Conservation (phyloP, 2,797 vertebrate species). For the Coregonus ussuriensis region DNA sequence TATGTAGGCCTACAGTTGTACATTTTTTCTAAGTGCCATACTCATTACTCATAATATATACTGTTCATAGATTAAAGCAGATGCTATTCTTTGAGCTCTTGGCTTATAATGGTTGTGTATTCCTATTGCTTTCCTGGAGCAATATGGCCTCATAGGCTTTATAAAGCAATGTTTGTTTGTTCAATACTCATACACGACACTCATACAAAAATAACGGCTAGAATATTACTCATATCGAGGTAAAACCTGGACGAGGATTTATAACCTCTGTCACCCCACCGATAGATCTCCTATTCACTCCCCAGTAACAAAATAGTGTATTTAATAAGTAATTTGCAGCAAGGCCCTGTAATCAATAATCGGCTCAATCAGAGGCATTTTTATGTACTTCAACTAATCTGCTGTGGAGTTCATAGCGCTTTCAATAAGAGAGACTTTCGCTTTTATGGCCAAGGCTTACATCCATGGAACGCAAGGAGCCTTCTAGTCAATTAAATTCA, state of each 20-base stretch:
- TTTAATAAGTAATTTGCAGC: constrained; percentile 44
- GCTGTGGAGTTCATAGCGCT: neutral
- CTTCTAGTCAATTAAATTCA: neutral
- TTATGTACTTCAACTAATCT: constrained; percentile 38
- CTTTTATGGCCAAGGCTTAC: constrained; percentile 7
- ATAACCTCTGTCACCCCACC: constrained; percentile 19
- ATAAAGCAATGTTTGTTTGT: neutral
- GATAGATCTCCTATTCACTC: constrained; percentile 29
- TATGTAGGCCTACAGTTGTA: too few relatives aligned
- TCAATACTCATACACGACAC: neutral
- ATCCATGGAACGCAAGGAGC: neutral
- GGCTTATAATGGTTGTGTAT: too few relatives aligned
- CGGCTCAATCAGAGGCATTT: constrained; percentile 2
- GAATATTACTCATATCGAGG: constrained; percentile 7
- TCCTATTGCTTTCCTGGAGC: too few relatives aligned
- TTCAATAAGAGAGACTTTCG: neutral
- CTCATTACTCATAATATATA: too few relatives aligned
- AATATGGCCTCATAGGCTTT: neutral
- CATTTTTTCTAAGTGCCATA: too few relatives aligned
- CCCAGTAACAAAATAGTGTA: constrained; percentile 25
- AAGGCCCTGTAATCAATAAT: constrained; percentile 39
- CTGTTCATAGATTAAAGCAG: too few relatives aligned
- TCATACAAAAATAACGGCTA: neutral
- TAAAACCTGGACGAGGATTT: constrained; percentile 13
- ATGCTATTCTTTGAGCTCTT: neutral